A percentile compares a stretch with the other conserved stretches of the same genome.
phyloP scores from a whole-genome alignment of 2,113 vertebrate genomes.

The Gymnobelideus leadbeateri region DNA sequence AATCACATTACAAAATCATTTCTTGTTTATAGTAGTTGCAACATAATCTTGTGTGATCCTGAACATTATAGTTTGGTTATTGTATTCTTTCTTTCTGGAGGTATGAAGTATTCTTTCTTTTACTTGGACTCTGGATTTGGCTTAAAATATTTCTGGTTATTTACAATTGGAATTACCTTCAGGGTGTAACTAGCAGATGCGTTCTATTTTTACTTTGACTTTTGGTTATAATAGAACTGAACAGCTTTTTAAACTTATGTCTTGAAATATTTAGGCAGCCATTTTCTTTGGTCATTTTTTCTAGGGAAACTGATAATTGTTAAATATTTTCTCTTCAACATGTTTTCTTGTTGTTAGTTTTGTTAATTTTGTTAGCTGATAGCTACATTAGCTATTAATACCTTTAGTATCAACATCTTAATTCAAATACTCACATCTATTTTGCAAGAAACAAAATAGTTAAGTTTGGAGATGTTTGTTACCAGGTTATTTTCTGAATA shows the following conservation, averaged over 20 bases:
- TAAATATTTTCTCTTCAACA: no score
- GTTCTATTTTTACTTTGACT: background rate
- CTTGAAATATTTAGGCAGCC: no score
- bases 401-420: background rate
- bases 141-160: background rate
- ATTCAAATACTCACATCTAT: background rate
- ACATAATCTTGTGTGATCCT: background rate
- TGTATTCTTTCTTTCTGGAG: background rate
- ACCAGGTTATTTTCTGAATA: background rate
- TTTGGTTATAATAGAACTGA: no score
- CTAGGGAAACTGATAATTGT: no score
- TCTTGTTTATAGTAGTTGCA: background rate
- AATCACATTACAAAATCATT: background rate
- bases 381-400: background rate
- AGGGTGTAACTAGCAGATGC: background rate
- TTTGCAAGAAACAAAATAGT: background rate
- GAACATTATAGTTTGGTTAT: background rate
- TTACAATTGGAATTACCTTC: background rate
- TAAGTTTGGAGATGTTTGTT: background rate
- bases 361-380: no score
- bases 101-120: background rate
- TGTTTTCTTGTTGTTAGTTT: no score
- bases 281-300: no score
- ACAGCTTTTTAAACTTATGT: no score
- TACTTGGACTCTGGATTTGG: background rate